Conservation (phyloP, 2,888 invertebrate species). For the Dasypogon diadema region DNA sequence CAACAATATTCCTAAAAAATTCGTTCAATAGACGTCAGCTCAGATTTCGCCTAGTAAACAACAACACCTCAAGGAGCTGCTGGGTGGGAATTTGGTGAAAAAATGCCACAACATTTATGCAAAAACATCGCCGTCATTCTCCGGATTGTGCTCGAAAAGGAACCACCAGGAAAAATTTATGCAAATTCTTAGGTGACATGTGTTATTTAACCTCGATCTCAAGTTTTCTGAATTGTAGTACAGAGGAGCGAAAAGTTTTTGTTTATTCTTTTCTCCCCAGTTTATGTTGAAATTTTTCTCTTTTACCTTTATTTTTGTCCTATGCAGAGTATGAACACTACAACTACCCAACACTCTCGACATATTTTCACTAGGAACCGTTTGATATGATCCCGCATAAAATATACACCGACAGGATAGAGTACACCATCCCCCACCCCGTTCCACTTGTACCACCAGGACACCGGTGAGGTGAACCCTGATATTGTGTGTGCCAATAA, state of each 20-base stretch:
- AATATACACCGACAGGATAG: constrained; percentile 9
- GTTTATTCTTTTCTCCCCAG: neutral
- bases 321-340: constrained; percentile 8
- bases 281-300: constrained; percentile 34
- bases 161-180: constrained; percentile 30
- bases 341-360: constrained; percentile 25
- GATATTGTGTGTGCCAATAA: constrained; percentile 12
- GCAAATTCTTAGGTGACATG: constrained; percentile 47
- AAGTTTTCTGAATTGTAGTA: constrained; percentile 28
- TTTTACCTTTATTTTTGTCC: constrained; percentile 13
- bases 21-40: too few relatives aligned
- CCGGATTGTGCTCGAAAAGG: constrained; percentile 2
- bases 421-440: neutral
- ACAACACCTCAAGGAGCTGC: too few relatives aligned
- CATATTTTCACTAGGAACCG: constrained; percentile 31
- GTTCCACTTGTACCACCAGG: neutral
- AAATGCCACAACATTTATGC: neutral
- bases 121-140: constrained; percentile 8
- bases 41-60: too few relatives aligned
- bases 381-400: constrained; percentile 37
- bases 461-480: neutral
- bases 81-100: neutral
- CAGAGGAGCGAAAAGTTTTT: constrained; percentile 31
- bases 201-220: constrained; percentile 48
- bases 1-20: too few relatives aligned